Evolutionary conservation across 2,113 vertebrate genomes (phyloP), one percentile per base, ranked within the genome.

Genomic region (Oncorhynchus clarkii): DNA sequence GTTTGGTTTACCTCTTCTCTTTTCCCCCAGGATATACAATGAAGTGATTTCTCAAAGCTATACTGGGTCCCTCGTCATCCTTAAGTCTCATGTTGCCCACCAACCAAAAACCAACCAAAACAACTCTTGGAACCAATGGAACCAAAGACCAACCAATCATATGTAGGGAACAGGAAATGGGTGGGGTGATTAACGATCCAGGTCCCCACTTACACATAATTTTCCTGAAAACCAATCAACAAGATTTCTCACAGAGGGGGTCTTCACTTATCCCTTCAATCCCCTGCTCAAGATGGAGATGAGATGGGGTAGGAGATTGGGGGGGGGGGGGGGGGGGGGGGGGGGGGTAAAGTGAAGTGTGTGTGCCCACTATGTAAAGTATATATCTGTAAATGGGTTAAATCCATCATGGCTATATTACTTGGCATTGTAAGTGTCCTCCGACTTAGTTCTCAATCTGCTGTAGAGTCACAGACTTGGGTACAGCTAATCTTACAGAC

Each of bases 351-450:
- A 5, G 26, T n/a, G 2, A 29, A 31, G 12, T 24, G 13, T 62
- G 67, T 76, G 54, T 77, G 22, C 5, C 13, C 14, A 29, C 24
- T 16, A 64, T n/a, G 29, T 22, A n/a, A 6, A 48, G 5, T 34
- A n/a, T 71, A 4, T 20, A 3, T 68, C 45, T 51, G 69, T 71
- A 76, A 80, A 76, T 76, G 24, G 13, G 18, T 69, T 67, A 62
- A 73, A 74, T 76, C 59, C 71, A 78, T 75, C 39, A 59, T 64
- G 16, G 31, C 77, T 77, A 20, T 16, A 71, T 5, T 57, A 48
- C 5, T 70, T 74, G 34, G 18, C 67, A 72, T 70, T 57, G 69
- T 2, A 62, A 24, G 49, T 31, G 65, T 77, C 22, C 62, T 14
- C 70, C 24, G 73, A 51, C 9, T 67, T 13, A 27, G 48, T 77